phyloP scores from a whole-genome alignment of 1,140 invertebrate species.

The Cryptotermes secundus region DNA sequence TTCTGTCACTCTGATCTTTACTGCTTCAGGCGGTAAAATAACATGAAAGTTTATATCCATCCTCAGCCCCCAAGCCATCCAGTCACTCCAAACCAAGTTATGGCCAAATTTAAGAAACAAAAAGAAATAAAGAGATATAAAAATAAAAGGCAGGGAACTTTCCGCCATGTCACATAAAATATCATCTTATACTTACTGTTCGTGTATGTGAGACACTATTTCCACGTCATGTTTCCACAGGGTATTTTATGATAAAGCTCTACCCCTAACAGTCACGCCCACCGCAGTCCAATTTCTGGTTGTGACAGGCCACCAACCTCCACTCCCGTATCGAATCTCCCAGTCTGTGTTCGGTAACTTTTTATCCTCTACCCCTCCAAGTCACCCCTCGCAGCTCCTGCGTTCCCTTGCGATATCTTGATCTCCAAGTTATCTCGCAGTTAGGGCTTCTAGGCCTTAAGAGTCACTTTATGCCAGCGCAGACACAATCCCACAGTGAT shows the following conservation, averaged over 20 bases:
- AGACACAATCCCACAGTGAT: slow-evolving; percentile 18
- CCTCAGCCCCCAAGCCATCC: not conserved
- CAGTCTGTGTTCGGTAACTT: not conserved
- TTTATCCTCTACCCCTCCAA: not conserved
- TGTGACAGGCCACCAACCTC: not conserved
- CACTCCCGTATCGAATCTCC: not conserved
- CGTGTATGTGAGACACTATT: not conserved
- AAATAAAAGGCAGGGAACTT: not conserved
- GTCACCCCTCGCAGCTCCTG: not conserved
- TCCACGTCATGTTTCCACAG: not conserved
- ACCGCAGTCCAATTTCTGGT: not conserved
- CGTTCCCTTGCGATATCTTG: slow-evolving; percentile 10
- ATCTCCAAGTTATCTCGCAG: slow-evolving; percentile 10
- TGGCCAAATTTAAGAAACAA: not conserved
- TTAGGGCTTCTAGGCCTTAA: not conserved
- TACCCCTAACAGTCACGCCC: not conserved
- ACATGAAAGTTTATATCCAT: too few relatives aligned
- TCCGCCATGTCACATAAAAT: not conserved
- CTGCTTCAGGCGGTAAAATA: too few relatives aligned
- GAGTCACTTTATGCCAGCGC: slow-evolving; percentile 14
- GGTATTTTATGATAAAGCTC: slow-evolving; percentile 18
- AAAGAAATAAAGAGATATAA: not conserved
- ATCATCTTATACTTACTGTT: not conserved
- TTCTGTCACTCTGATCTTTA: too few relatives aligned
- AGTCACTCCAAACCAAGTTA: not conserved